Percentiles rank a stretch among this genome's conserved stretches.
Evolutionary conservation across 2,888 invertebrate species (phyloP).

Genomic region (Orgyia antiqua): DNA sequence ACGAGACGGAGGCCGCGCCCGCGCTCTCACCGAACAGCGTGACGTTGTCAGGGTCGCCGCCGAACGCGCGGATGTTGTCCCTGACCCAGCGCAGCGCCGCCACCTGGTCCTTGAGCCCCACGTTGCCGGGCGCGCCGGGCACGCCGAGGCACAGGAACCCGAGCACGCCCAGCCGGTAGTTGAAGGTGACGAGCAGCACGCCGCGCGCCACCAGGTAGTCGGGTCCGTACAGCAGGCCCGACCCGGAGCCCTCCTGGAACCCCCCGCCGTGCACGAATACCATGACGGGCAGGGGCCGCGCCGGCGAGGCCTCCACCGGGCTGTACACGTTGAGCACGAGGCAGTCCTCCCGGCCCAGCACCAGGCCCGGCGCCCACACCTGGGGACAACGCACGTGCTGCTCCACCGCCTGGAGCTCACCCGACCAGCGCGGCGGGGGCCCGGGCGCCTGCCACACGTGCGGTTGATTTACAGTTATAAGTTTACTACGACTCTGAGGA

Average conservation of each 20-base stretch:
- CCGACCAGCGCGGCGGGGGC: constrained; percentile 17
- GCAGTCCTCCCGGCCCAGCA: constrained; percentile 25
- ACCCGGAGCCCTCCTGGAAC: constrained; percentile 22
- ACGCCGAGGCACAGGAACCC: constrained; percentile 36
- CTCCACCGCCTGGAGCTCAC: constrained; percentile 18
- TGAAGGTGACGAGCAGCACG: constrained; percentile 28
- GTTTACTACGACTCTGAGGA: no score
- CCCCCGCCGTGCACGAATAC: constrained; percentile 34
- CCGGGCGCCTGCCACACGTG: constrained; percentile 5
- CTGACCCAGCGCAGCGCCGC: constrained; percentile 36
- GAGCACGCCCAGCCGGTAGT: constrained; percentile 32
- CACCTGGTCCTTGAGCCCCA: constrained; percentile 37
- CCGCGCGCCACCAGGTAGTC: constrained; percentile 21
- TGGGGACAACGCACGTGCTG: constrained; percentile 20
- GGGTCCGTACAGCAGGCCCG: constrained; percentile 15
- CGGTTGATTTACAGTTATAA: no score
- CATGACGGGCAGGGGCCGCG: constrained; percentile 23
- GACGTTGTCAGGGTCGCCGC: constrained; percentile 36
- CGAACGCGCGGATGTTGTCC: constrained; percentile 32
- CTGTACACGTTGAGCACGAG: constrained; percentile 27
- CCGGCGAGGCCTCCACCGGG: constrained; percentile 8
- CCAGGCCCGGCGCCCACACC: constrained; percentile 4
- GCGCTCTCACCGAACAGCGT: constrained; percentile 40
- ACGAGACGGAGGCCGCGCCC: constrained; percentile 30
- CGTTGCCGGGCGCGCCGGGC: constrained; percentile 37